A percentile compares a stretch with the other conserved stretches of the same genome.
phyloP scores from a whole-genome alignment of 2,113 vertebrate genomes.

The Cyprinodon tularosa region DNA sequence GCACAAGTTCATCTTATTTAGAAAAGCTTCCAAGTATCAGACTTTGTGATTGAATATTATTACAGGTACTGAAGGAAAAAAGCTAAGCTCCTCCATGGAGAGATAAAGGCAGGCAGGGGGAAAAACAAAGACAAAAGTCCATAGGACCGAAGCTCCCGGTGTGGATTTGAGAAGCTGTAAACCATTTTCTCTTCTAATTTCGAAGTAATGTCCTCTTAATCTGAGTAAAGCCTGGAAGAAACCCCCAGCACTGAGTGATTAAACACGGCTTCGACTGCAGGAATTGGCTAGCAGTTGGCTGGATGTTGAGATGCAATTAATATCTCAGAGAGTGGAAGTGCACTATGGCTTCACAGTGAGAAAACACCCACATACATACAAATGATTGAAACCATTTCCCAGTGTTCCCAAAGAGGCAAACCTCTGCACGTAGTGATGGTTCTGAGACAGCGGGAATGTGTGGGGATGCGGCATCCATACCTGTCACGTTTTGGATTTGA shows the following conservation, averaged over 20 bases:
- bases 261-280: constrained; percentile 40
- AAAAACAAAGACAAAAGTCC: constrained; percentile 37
- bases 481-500: no score
- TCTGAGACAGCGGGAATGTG: no score
- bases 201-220: constrained; percentile 61
- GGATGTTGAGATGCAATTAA: constrained; percentile 38
- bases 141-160: constrained; percentile 14
- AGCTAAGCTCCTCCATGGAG: neutral
- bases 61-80: neutral
- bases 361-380: neutral
- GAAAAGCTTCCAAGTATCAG: constrained; percentile 9
- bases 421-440: no score
- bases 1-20: constrained; percentile 3
- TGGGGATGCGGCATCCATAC: no score
- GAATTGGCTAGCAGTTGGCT: constrained; percentile 14
- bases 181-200: constrained; percentile 48
- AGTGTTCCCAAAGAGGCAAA: neutral
- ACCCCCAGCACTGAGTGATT: constrained; percentile 52
- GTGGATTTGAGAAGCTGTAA: constrained; percentile 48
- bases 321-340: constrained; percentile 30
- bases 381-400: neutral
- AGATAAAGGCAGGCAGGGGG: constrained; percentile 30
- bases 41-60: neutral
- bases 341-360: neutral
- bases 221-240: constrained; percentile 57